Percentiles rank a stretch among this genome's conserved stretches.
Evolutionary conservation across 2,888 invertebrate species (phyloP).

Genomic region (Limnephilus rhombicus): DNA sequence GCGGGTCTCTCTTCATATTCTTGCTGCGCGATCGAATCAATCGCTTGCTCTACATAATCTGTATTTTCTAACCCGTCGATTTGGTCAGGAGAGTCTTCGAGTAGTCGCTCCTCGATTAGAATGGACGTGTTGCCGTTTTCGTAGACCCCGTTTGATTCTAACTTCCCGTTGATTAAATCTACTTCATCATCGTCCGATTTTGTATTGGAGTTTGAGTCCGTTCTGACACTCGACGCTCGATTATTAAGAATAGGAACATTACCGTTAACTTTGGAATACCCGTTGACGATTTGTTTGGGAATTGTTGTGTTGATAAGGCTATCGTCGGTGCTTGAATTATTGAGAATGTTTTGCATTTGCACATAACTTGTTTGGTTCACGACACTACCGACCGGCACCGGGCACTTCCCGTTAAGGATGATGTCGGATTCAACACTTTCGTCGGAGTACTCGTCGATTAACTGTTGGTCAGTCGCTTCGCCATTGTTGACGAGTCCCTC

Average conservation of each 20-base stretch:
- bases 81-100: constrained; percentile 67
- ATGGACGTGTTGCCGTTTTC: constrained; percentile 63
- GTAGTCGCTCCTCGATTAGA: constrained; percentile 58
- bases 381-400: background rate
- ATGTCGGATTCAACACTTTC: constrained; percentile 59
- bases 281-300: constrained; percentile 64
- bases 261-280: constrained; percentile 66
- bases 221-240: constrained; percentile 39
- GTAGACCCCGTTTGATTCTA: constrained; percentile 55
- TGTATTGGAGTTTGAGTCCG: constrained; percentile 66
- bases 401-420: constrained; percentile 46
- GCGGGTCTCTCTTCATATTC: constrained; percentile 59
- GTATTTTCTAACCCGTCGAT: constrained; percentile 66
- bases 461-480: constrained; percentile 57
- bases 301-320: constrained; percentile 64
- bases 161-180: constrained; percentile 61
- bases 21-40: constrained; percentile 57
- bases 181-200: constrained; percentile 66
- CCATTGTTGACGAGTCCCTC: constrained; percentile 62
- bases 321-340: constrained; percentile 45
- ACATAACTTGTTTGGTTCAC: constrained; percentile 53
- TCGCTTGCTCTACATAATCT: constrained; percentile 63
- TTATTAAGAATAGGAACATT: constrained; percentile 62
- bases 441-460: constrained; percentile 64
- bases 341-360: constrained; percentile 61